Base-by-base conservation (phyloP, 2,797 vertebrate species). In the Thalassophryne amazonica region DNA sequence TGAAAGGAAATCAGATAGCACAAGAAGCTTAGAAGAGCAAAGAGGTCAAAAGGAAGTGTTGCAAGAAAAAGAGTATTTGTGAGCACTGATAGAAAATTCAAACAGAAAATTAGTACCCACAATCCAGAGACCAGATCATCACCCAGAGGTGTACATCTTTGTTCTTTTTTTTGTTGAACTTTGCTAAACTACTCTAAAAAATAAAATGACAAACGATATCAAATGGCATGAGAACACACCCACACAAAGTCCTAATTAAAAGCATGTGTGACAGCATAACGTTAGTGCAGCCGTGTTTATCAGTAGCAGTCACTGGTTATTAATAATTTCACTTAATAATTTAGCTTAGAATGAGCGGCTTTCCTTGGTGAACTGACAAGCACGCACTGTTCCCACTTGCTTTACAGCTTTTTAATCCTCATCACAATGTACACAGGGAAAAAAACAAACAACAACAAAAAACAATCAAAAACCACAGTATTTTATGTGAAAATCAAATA, bases 121-220 rank as follows among this genome's bases (percentile, higher is more conserved):
- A n/a, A n/a, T n/a, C n/a, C n/a, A n/a, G n/a, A n/a, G n/a, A n/a
- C n/a, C n/a, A n/a, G n/a, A n/a, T n/a, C n/a, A n/a, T n/a, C n/a
- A n/a, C n/a, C n/a, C n/a, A n/a, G n/a, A n/a, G n/a, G n/a, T n/a
- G n/a, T n/a, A n/a, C n/a, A n/a, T n/a, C n/a, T n/a, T n/a, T n/a
- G n/a, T n/a, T n/a, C n/a, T n/a, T n/a, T n/a, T n/a, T n/a, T n/a
- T n/a, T n/a, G n/a, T n/a, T n/a, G n/a, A n/a, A n/a, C n/a, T n/a
- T n/a, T n/a, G n/a, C n/a, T n/a, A n/a, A n/a, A n/a, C n/a, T n/a
- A n/a, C n/a, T n/a, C n/a, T n/a, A n/a, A n/a, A n/a, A n/a, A n/a
- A n/a, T n/a, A 17, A 33, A 42, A 58, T 40, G 52, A 77, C 52
- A 74, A 64, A 65, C 51, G 52, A 71, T 77, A 36, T 70, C 53